These are phyloP conservation scores for Drosophila ficusphila DNA, from an alignment of 1,140 invertebrate species.

Conservation along the genomic window DNA sequence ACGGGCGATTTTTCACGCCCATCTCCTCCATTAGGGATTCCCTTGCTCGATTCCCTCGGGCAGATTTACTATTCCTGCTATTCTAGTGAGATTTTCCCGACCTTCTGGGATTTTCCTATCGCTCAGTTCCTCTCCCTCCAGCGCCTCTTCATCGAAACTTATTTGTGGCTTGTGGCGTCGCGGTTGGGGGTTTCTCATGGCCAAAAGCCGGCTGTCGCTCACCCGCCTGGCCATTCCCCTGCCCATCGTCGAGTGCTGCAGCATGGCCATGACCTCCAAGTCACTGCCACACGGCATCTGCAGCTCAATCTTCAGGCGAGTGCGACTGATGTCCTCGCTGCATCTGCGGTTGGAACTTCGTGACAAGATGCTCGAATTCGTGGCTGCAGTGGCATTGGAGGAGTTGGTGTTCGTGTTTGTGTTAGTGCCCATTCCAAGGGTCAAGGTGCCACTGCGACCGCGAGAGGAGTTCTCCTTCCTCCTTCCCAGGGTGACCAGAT, in stretches of 20 bases:
- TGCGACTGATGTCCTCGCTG: slow-evolving; percentile 71
- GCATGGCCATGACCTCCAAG: slow-evolving; percentile 75
- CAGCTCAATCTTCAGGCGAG: slow-evolving; percentile 73
- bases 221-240: slow-evolving; percentile 28
- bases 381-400: slow-evolving; percentile 62
- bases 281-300: slow-evolving; percentile 72
- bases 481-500: slow-evolving; percentile 55
- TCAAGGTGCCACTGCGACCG: slow-evolving; percentile 57
- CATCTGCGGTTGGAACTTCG: slow-evolving; percentile 73
- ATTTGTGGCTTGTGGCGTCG: slow-evolving; percentile 64
- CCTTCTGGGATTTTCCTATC: background rate
- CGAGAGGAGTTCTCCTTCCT: slow-evolving; percentile 17
- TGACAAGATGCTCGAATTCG: slow-evolving; percentile 74
- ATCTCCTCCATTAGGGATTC: slow-evolving; percentile 16
- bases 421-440: slow-evolving; percentile 60
- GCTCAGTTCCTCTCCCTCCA: background rate
- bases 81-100: background rate
- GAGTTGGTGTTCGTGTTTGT: slow-evolving; percentile 66
- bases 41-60: slow-evolving; percentile 2
- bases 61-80: slow-evolving; percentile 2
- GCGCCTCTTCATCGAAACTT: slow-evolving; percentile 71
- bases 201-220: slow-evolving; percentile 51
- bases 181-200: slow-evolving; percentile 17
- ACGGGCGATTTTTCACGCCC: slow-evolving; percentile 61
- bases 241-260: slow-evolving; percentile 53